Base-by-base conservation (phyloP, 2,797 vertebrate genomes). In the Leptatherina wallacei region DNA sequence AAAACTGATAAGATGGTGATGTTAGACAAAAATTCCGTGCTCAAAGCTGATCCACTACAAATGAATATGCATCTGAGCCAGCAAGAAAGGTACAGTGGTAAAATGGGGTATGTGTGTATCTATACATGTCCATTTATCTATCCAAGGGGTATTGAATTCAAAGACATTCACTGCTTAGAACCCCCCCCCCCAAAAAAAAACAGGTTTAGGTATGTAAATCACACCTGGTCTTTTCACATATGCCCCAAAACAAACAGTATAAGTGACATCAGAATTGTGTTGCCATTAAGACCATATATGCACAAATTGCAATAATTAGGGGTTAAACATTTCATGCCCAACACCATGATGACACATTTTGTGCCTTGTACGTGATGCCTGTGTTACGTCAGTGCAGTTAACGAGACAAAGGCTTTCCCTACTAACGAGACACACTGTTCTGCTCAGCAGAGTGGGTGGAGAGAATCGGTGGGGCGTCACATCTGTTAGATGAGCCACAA, bases 391-490 rank as follows among this genome's bases (percentile, higher is more conserved):
- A 78, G 82, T 42, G 30, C 77, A 67, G 73, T 82, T 67, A 68
- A 80, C 56, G 16, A 78, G 74, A 88, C 74, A 81, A 86, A 88
- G 85, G 80, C 80, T 85, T 79, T 82, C 82, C 81, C 82, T 40
- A 3, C 71, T 76, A 80, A 80, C 2, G 52, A 88, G 47, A 71
- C 75, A 75, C 11, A 4, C 62, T 59, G 40, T 75, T 74, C 82
- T 55, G 71, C 75, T 13, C 71, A 68, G 79, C 81, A 49, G 85
- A 73, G 87, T 88, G 87, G 80, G 86, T n/a, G 65, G 81, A 77
- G 67, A 40, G 75, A 85, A 67, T 65, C 80, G 67, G 76, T 70
- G 78, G 24, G 74, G 84, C 36, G 58, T 88, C 88, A 85, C 84
- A 75, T 83, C 83, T 85, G 87, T 76, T 79, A 82, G 59, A 80